Percentiles rank a stretch among this genome's conserved stretches.
These are phyloP conservation scores for Trogon surrucura DNA, from an alignment of 2,113 vertebrate species.

Conservation along the genomic window DNA sequence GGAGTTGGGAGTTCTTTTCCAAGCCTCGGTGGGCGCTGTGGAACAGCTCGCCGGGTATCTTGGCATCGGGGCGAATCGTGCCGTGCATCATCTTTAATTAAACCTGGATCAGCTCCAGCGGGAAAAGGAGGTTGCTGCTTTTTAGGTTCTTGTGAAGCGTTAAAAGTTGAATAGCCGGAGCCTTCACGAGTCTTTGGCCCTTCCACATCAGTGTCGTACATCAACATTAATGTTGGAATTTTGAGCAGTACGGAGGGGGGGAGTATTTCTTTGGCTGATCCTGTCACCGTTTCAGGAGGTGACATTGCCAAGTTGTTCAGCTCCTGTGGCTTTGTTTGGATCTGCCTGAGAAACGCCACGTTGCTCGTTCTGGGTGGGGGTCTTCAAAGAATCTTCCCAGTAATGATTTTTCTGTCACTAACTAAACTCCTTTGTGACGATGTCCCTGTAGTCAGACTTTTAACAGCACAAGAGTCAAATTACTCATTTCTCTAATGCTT, in stretches of 20 bases:
- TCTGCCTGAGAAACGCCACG: not conserved
- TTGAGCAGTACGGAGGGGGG: accelerated
- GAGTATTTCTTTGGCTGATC: not conserved
- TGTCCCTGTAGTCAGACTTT: not conserved
- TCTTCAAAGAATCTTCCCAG: not conserved
- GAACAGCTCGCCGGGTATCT: not conserved
- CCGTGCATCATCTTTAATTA: not conserved
- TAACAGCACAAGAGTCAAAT: not conserved
- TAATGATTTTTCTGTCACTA: not conserved
- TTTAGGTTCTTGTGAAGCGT: not conserved
- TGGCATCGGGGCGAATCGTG: not conserved
- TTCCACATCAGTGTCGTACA: accelerated
- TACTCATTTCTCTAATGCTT: not conserved
- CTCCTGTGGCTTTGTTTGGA: not conserved
- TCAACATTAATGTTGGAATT: not conserved
- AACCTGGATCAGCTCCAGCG: not conserved
- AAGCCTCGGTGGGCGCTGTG: not conserved
- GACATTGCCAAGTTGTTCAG: accelerated
- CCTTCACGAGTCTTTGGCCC: not conserved
- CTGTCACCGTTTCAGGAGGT: not conserved
- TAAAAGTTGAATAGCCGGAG: not conserved
- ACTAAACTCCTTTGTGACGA: not conserved
- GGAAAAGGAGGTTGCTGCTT: not conserved
- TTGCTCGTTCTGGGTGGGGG: accelerated
- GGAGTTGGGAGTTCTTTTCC: not conserved